Evolutionary conservation across 1,140 invertebrate species (phyloP).

Genomic region (Sesamia nonagrioides): DNA sequence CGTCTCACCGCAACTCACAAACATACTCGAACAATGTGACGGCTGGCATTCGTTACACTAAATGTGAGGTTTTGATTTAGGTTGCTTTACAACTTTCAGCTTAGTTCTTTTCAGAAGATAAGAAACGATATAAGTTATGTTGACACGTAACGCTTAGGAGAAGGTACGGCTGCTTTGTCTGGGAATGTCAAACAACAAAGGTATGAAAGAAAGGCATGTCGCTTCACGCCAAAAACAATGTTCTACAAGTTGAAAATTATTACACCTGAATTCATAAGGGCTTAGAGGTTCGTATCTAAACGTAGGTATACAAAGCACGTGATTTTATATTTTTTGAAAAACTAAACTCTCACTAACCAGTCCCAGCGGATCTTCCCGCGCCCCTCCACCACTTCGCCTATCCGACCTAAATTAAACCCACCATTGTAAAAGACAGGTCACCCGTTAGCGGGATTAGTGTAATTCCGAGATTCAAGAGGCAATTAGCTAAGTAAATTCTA

Average conservation of each 20-base stretch:
- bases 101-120: no score
- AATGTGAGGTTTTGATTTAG: constrained; percentile 25
- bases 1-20: constrained; percentile 20
- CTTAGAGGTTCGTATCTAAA: no score
- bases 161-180: not conserved
- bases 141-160: not conserved
- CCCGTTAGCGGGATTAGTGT: constrained; percentile 29
- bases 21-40: constrained; percentile 33
- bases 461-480: constrained; percentile 30
- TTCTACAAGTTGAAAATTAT: not conserved
- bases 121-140: not conserved
- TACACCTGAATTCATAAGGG: no score
- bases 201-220: not conserved
- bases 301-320: no score
- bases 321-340: no score
- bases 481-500: constrained; percentile 34
- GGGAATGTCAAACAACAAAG: not conserved
- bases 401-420: constrained; percentile 14
- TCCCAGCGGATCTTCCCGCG: no score
- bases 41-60: constrained; percentile 32
- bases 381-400: not conserved
- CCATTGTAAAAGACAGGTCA: constrained; percentile 27
- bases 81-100: not conserved
- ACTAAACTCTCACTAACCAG: no score
- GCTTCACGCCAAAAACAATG: not conserved